phyloP scores from a whole-genome alignment of 2,888 invertebrate genomes.

The Cantharis flavilabris region DNA sequence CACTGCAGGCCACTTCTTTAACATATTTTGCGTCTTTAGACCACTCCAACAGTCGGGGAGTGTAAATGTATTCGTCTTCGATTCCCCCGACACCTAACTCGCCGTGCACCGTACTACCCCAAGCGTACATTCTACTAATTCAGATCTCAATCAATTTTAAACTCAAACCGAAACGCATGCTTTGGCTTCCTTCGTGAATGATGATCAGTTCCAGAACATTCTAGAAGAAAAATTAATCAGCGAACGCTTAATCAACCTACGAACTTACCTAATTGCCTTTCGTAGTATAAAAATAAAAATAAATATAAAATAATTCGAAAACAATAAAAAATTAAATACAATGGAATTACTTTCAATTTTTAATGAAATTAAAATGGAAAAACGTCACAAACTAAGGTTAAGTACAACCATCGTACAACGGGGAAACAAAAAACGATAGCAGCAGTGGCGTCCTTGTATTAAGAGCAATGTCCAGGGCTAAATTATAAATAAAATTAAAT shows the following conservation, averaged over 20 bases:
- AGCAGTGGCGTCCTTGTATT: not conserved
- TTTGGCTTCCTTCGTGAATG: not conserved
- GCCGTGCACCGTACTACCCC: slow-evolving; percentile 79
- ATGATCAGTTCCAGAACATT: not conserved
- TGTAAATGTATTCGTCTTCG: slow-evolving; percentile 71
- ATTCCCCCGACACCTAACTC: slow-evolving; percentile 79
- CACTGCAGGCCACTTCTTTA: slow-evolving; percentile 72
- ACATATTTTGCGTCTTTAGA: slow-evolving; percentile 60
- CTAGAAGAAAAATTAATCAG: not conserved
- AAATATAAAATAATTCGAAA: not conserved
- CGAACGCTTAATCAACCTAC: not conserved
- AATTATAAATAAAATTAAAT: too few species aligned
- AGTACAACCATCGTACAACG: not conserved
- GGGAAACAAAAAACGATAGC: not conserved
- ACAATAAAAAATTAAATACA: not conserved
- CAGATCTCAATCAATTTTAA: not conserved
- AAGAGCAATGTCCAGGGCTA: not conserved
- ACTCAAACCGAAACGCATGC: not conserved
- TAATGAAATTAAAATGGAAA: not conserved
- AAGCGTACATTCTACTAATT: slow-evolving; percentile 63
- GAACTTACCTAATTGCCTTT: not conserved
- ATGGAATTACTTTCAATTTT: not conserved
- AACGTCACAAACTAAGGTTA: not conserved
- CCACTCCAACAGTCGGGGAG: slow-evolving; percentile 67
- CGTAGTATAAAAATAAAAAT: not conserved